Evolutionary conservation across 2,888 invertebrate genomes (phyloP).

Genomic region (Conomelus anceps): DNA sequence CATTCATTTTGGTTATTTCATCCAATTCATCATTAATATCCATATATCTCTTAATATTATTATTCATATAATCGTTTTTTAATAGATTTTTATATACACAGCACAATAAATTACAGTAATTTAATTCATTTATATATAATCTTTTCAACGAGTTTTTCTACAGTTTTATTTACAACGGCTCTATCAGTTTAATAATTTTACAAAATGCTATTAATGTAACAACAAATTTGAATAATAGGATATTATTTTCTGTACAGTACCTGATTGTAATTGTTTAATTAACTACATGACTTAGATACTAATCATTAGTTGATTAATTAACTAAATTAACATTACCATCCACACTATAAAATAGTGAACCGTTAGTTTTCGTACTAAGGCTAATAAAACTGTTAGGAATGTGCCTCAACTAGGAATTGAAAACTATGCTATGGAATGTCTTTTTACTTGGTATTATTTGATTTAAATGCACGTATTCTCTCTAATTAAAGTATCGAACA

Average conservation of each 20-base stretch:
- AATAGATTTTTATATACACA: not conserved
- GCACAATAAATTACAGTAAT: not conserved
- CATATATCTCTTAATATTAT: not conserved
- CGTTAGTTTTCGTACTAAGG: not conserved
- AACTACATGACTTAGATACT: not conserved
- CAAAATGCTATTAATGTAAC: not conserved
- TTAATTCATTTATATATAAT: not conserved
- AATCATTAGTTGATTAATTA: not conserved
- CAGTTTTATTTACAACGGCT: not conserved
- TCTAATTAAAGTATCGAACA: too few species aligned
- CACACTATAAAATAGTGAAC: not conserved
- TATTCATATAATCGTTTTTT: not conserved
- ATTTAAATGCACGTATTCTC: too few species aligned
- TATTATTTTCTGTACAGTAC: not conserved
- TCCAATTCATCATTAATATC: not conserved
- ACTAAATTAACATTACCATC: not conserved
- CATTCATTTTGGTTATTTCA: not conserved
- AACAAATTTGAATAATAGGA: not conserved
- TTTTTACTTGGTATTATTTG: not conserved
- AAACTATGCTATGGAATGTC: not conserved
- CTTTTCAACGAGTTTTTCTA: not conserved
- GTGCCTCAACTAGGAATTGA: not conserved
- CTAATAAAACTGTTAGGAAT: not conserved
- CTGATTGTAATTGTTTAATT: not conserved
- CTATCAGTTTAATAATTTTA: not conserved